Percentiles rank a stretch among this genome's conserved stretches.
phyloP scores from a whole-genome alignment of 2,888 invertebrate genomes.

The Sabellastarte sp. region DNA sequence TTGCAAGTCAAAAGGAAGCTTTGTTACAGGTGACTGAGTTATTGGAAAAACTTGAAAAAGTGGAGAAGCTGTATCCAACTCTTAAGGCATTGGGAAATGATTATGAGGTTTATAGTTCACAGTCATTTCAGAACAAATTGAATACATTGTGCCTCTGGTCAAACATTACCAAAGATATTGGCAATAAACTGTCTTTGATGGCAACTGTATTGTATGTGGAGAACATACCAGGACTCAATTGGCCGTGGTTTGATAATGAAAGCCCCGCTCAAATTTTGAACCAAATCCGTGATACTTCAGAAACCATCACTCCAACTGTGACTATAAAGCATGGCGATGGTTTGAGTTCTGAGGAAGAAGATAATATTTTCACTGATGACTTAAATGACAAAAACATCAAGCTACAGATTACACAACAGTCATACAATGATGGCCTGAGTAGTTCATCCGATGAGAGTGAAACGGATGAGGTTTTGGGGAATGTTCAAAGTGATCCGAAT shows the following conservation, averaged over 20 bases:
- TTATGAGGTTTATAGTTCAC: conserved; percentile 71
- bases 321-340: not conserved
- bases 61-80: conserved; percentile 81
- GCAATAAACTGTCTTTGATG: conserved; percentile 73
- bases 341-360: too few species aligned
- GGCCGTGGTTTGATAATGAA: conserved; percentile 49
- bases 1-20: conserved; percentile 73
- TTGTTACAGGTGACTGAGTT: conserved; percentile 74
- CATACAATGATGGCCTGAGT: too few species aligned
- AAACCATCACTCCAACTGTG: not conserved
- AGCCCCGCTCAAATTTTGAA: conserved; percentile 19
- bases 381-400: too few species aligned
- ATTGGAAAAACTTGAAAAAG: conserved; percentile 73
- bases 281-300: conserved; percentile 5
- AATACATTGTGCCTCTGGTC: conserved; percentile 89
- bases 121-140: conserved; percentile 69
- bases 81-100: conserved; percentile 75
- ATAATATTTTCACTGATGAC: too few species aligned
- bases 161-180: conserved; percentile 82
- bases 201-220: conserved; percentile 51
- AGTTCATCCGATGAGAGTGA: too few species aligned
- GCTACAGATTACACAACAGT: too few species aligned
- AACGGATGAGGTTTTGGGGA: too few species aligned
- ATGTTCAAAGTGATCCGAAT: too few species aligned
- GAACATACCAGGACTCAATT: conserved; percentile 38